A percentile compares a stretch with the other conserved stretches of the same genome.
phyloP scores from a whole-genome alignment of 2,888 invertebrate species.

The Agelastica alni region DNA sequence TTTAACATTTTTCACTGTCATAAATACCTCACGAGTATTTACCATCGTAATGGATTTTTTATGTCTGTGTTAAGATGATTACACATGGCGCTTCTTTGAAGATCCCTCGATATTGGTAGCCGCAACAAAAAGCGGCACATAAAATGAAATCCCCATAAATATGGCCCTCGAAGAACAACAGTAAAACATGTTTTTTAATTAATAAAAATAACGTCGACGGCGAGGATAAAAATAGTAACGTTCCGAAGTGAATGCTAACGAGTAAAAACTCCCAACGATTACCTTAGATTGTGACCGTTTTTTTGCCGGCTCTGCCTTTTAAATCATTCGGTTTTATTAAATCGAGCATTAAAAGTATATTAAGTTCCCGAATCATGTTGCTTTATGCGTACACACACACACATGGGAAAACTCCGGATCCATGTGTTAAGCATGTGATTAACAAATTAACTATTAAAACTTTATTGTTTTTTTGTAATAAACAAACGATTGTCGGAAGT shows the following conservation, averaged over 20 bases:
- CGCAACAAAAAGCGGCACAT: slow-evolving; percentile 15
- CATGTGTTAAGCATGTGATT: slow-evolving; percentile 25
- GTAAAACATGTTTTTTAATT: too few species aligned
- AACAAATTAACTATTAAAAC: slow-evolving; percentile 25
- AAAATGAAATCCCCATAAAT: slow-evolving; percentile 24
- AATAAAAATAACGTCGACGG: too few species aligned
- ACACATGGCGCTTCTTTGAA: slow-evolving; percentile 30
- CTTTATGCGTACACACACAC: too few species aligned
- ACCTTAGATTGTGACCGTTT: too few species aligned
- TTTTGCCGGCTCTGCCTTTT: too few species aligned
- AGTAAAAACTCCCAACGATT: too few species aligned
- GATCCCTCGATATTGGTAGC: slow-evolving; percentile 23
- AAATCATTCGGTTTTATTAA: too few species aligned
- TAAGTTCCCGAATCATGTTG: slow-evolving; percentile 11
- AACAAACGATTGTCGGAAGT: not conserved
- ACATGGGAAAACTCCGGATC: slow-evolving; percentile 22
- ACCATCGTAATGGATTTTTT: slow-evolving; percentile 25
- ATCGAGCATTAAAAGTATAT: too few species aligned
- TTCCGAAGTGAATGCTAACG: too few species aligned
- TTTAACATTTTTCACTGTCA: slow-evolving; percentile 4
- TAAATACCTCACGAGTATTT: slow-evolving; percentile 17
- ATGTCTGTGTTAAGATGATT: slow-evolving; percentile 19
- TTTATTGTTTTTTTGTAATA: not conserved
- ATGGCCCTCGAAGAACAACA: too few species aligned
- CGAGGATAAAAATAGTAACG: too few species aligned